phyloP scores from a whole-genome alignment of 2,113 vertebrate genomes.

The Sebastes schlegelii region DNA sequence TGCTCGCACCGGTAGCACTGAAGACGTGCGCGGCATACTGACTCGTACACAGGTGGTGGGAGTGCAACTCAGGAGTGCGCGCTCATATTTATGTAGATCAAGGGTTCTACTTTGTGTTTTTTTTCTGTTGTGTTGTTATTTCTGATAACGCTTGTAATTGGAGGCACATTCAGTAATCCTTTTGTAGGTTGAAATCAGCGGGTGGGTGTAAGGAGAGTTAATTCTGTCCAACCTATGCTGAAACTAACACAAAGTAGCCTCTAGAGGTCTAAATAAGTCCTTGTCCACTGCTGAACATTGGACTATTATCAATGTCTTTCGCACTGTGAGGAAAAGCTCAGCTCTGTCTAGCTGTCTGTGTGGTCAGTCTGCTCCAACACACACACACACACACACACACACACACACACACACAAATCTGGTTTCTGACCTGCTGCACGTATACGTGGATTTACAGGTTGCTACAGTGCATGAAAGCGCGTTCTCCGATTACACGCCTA shows the following conservation, averaged over 20 bases:
- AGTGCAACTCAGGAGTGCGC: neutral
- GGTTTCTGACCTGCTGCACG: neutral
- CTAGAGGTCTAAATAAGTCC: neutral
- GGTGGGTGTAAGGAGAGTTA: too few relatives aligned
- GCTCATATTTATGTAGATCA: constrained; percentile 10
- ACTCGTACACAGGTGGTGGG: constrained; percentile 46
- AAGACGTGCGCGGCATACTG: constrained; percentile 42
- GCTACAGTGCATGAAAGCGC: neutral
- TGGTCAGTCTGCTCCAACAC: too few relatives aligned
- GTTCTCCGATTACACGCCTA: neutral
- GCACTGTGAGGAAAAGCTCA: too few relatives aligned
- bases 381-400: too few relatives aligned
- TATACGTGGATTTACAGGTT: neutral
- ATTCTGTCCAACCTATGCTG: neutral
- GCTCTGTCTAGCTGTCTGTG: too few relatives aligned
- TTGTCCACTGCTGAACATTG: neutral
- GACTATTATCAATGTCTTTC: too few relatives aligned
- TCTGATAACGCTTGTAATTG: neutral
- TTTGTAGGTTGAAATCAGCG: neutral
- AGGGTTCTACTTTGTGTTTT: constrained; percentile 15
- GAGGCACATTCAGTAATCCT: constrained; percentile 1
- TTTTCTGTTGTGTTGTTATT: constrained; percentile 15
- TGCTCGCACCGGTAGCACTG: constrained; percentile 9
- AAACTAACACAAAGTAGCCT: neutral
- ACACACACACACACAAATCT: too few relatives aligned